Conservation (phyloP, 2,888 invertebrate genomes). For the Carcina quercana region DNA sequence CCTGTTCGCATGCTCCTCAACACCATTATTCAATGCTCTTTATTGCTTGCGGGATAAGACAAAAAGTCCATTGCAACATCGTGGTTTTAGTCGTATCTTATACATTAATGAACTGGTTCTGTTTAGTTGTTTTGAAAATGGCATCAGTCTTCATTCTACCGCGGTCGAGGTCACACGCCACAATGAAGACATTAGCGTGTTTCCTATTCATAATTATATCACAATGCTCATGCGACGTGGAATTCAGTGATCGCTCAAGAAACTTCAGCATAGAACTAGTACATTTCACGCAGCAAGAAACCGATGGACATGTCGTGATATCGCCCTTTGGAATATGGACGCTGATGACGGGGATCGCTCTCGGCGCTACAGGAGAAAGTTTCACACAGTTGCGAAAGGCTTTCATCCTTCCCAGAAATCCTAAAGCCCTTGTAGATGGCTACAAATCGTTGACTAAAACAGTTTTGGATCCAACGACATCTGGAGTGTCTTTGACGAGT, state of each 20-base stretch:
- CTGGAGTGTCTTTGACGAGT: constrained; percentile 49
- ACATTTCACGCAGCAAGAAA: constrained; percentile 49
- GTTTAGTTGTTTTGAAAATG: too few relatives aligned
- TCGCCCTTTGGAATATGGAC: constrained; percentile 69
- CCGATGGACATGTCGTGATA: constrained; percentile 55
- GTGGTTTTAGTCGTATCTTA: too few relatives aligned
- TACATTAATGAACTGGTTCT: too few relatives aligned
- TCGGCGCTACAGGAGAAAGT: constrained; percentile 53
- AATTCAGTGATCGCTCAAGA: constrained; percentile 53
- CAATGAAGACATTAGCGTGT: constrained; percentile 27
- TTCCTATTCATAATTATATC: constrained; percentile 35
- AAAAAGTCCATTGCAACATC: too few relatives aligned
- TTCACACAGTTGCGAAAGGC: constrained; percentile 42
- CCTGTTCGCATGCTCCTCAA: background rate
- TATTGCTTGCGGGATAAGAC: too few relatives aligned
- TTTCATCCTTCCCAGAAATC: constrained; percentile 45
- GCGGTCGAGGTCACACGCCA: constrained; percentile 27
- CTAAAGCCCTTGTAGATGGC: constrained; percentile 34
- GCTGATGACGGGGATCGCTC: constrained; percentile 57
- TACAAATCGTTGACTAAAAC: constrained; percentile 39
- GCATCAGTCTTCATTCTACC: too few relatives aligned
- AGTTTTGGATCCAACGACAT: constrained; percentile 39
- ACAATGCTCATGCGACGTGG: constrained; percentile 39
- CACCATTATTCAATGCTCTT: too few relatives aligned
- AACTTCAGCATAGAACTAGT: constrained; percentile 60